Percentiles rank a stretch among this genome's conserved stretches.
phyloP scores from a whole-genome alignment of 2,113 vertebrate genomes.

The Chauna torquata region DNA sequence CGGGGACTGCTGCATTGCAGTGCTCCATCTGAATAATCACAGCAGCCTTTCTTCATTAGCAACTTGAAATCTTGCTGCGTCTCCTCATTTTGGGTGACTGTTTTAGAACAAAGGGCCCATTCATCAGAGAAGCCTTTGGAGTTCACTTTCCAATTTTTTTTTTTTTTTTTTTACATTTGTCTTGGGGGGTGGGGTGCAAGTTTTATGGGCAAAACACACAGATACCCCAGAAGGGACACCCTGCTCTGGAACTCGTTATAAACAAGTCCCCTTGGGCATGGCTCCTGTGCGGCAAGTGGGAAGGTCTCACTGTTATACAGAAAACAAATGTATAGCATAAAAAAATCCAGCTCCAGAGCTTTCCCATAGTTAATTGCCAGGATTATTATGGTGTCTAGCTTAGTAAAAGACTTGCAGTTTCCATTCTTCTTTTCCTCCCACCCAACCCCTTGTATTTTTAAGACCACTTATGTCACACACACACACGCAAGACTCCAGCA shows the following conservation, averaged over 20 bases:
- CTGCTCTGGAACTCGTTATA: constrained; percentile 5
- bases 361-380: neutral
- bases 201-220: neutral
- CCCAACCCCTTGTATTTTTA: neutral
- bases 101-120: neutral
- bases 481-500: neutral
- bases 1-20: neutral
- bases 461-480: neutral
- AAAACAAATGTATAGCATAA: neutral
- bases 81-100: neutral
- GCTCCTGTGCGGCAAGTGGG: neutral
- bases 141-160: neutral
- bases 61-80: neutral
- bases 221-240: neutral
- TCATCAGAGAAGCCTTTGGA: neutral
- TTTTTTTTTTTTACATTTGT: neutral
- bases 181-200: neutral
- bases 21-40: neutral
- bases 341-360: neutral
- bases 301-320: neutral
- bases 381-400: neutral
- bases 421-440: neutral
- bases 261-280: neutral
- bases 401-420: neutral
- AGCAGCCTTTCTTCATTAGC: neutral